Conservation (phyloP, 23 tunicate genomes). For the Clavelina lepadiformis region DNA sequence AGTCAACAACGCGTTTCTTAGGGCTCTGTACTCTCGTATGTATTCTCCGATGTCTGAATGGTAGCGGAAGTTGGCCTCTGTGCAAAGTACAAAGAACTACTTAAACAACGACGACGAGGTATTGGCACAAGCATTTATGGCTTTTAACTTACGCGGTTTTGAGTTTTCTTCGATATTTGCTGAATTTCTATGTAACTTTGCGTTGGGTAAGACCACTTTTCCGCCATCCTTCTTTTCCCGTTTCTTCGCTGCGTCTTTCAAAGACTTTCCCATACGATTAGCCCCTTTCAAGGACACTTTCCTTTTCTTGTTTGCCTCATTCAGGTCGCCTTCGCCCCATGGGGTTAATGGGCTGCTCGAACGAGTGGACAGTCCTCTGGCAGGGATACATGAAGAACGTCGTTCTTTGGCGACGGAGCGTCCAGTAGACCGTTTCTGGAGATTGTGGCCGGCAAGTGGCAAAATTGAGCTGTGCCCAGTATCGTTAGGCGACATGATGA, state of each 20-base stretch:
- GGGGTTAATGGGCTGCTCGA: constrained; percentile 46
- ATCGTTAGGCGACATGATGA: too few relatives aligned
- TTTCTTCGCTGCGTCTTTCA: constrained; percentile 17
- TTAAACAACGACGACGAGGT: too few relatives aligned
- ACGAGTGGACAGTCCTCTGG: too few relatives aligned
- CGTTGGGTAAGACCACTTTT: not conserved
- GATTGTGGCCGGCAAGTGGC: too few relatives aligned
- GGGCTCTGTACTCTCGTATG: constrained; percentile 55
- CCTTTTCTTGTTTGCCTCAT: constrained; percentile 7
- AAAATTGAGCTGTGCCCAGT: too few relatives aligned
- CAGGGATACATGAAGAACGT: too few relatives aligned
- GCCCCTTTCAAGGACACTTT: constrained; percentile 20
- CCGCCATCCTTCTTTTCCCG: constrained; percentile 13
- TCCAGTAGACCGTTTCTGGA: too few relatives aligned
- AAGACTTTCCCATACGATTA: constrained; percentile 5
- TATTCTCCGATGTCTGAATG: constrained; percentile 52
- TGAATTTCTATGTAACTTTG: too few relatives aligned
- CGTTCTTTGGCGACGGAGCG: too few relatives aligned
- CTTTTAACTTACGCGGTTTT: too few relatives aligned
- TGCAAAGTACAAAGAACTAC: not conserved
- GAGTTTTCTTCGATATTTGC: too few relatives aligned
- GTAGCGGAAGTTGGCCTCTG: constrained; percentile 27
- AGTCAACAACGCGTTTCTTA: constrained; percentile 9
- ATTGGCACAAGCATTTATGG: too few relatives aligned
- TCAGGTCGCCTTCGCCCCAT: constrained; percentile 30